These are phyloP conservation scores for Cataglyphis cursor DNA, from an alignment of 2,888 invertebrate species.

Conservation along the genomic window DNA sequence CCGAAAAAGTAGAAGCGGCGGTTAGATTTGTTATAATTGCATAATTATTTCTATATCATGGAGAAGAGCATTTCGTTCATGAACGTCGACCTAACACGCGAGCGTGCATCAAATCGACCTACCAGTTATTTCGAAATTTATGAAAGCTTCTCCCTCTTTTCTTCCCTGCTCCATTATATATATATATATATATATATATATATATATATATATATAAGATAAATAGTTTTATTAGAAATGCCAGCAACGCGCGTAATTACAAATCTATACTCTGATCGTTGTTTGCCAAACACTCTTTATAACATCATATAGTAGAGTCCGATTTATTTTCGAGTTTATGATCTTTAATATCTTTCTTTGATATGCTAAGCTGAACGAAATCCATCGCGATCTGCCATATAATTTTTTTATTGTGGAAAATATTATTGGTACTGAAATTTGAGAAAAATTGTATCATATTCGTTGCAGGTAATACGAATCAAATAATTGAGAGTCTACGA, in stretches of 20 bases:
- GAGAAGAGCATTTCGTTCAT: slow-evolving; percentile 31
- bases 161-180: neutral
- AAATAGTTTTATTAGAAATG: slow-evolving; percentile 40
- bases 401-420: neutral
- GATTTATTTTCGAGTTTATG: slow-evolving; percentile 27
- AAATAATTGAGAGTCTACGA: neutral
- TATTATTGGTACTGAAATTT: neutral
- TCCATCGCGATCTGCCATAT: slow-evolving; percentile 10
- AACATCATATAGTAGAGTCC: neutral
- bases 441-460: neutral
- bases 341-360: slow-evolving; percentile 12
- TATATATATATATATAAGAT: neutral
- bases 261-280: slow-evolving; percentile 23
- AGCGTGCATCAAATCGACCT: slow-evolving; percentile 37
- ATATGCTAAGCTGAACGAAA: slow-evolving; percentile 13
- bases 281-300: slow-evolving; percentile 23
- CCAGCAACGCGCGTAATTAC: slow-evolving; percentile 32
- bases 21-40: slow-evolving; percentile 46
- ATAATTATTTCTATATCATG: slow-evolving; percentile 45
- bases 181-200: no score
- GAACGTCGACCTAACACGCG: slow-evolving; percentile 38
- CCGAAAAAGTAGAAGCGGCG: slow-evolving; percentile 23
- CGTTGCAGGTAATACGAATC: neutral
- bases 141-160: neutral
- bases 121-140: slow-evolving; percentile 43